Evolutionary conservation across 2,113 vertebrate species (phyloP), one percentile per base, ranked within the genome.

Genomic region (Paracanthobrama guichenoti): DNA sequence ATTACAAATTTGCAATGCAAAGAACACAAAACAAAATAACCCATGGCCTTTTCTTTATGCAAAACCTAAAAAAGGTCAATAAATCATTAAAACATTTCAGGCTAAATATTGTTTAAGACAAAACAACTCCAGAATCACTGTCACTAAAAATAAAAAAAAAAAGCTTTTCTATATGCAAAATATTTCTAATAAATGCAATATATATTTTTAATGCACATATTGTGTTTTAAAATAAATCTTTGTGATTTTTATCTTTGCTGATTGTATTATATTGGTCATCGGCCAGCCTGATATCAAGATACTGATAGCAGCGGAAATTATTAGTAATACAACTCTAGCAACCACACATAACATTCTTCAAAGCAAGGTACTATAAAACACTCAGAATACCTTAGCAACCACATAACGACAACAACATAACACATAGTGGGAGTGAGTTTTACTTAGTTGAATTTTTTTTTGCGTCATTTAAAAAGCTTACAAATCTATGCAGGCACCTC

Each of bases 341-440:
- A 77, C 53, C 75, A 59, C 11, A 7, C 3, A 59, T 20, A 42
- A 42, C 35, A 48, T 16, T n/a, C 13, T 3, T 46, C 46, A 75
- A 53, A 28, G 72, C 24, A 75, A 53, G 3, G 46, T 48, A 46
- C 9, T 26, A 18, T 75, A 75, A 75, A 79, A 46, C 77, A 44
- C 77, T 16, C 13, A 62, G 24, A 48, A 75, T 53, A 50, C 44
- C 72, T 28, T 75, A 75, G 72, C 72, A 75, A 53, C 72, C 6
- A 14, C 16, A 50, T 14, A 75, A 74, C 44, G 50, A 74, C 24
- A 18, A 20, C 22, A 44, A 14, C 22, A 39, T 39, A 46, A 75
- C 46, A 75, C 18, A 22, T 22, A 7, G 24, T 22, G 18, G 31
- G 18, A 39, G 66, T 46, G 22, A 14, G 22, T 24, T 46, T 14